A percentile compares a stretch with the other conserved stretches of the same genome.
These are phyloP conservation scores for Hippoglossus stenolepis DNA, from an alignment of 2,113 vertebrate genomes.

Conservation along the genomic window DNA sequence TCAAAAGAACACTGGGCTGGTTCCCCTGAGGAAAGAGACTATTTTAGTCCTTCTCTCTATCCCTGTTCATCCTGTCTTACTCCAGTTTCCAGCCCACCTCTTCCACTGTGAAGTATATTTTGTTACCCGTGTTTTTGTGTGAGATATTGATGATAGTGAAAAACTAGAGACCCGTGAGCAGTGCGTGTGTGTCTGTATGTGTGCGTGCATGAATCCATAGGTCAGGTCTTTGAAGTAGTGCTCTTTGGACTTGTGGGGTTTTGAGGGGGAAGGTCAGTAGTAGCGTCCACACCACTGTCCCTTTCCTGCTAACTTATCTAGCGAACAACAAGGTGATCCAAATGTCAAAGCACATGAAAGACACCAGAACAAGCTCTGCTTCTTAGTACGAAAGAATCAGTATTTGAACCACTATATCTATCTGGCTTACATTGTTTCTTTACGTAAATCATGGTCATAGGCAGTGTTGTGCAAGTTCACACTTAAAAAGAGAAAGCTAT, in stretches of 20 bases:
- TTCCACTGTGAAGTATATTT: neutral
- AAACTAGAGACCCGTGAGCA: neutral
- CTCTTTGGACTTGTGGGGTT: neutral
- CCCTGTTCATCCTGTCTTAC: slow-evolving; percentile 9
- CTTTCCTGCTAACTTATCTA: neutral
- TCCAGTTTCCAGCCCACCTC: slow-evolving; percentile 12
- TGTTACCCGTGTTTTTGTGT: slow-evolving; percentile 8
- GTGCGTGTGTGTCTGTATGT: slow-evolving; percentile 25
- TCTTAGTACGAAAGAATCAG: neutral
- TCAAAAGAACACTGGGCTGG: slow-evolving; percentile 40
- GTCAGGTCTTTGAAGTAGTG: neutral
- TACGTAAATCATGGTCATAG: neutral
- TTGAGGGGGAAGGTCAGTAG: neutral
- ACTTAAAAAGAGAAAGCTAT: too few species aligned
- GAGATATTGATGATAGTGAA: slow-evolving; percentile 32
- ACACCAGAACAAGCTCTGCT: neutral
- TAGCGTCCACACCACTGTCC: neutral
- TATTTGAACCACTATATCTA: neutral
- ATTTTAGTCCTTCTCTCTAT: slow-evolving; percentile 34
- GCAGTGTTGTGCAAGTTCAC: neutral
- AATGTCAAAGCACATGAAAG: slow-evolving; percentile 11
- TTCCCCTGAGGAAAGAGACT: slow-evolving; percentile 12
- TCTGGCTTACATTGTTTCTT: neutral
- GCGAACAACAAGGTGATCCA: slow-evolving; percentile 2
- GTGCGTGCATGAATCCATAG: neutral